Percentiles rank a stretch among this genome's conserved stretches.
Evolutionary conservation across 2,888 invertebrate genomes (phyloP).

Genomic region (Pachydiplax longipennis): DNA sequence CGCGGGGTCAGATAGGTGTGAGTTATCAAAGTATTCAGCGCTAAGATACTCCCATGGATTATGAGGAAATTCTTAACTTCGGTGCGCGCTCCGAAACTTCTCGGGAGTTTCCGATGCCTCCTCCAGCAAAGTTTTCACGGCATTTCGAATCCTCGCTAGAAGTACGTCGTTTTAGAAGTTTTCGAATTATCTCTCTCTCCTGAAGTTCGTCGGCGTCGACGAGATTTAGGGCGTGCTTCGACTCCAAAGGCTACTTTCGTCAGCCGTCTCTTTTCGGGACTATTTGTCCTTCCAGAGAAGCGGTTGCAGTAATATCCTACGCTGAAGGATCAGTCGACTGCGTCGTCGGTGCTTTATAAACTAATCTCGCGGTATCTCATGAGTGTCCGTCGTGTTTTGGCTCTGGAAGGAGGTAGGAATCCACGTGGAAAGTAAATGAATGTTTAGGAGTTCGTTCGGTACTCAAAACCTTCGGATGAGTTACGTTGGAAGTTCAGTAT

Average conservation of each 20-base stretch:
- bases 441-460: too few species aligned
- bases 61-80: conserved; percentile 36
- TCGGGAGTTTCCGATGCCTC: not conserved
- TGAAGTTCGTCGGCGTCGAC: not conserved
- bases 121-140: not conserved
- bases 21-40: conserved; percentile 33
- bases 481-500: too few species aligned
- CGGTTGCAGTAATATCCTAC: not conserved
- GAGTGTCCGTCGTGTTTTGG: not conserved
- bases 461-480: too few species aligned
- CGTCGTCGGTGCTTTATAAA: not conserved
- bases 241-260: not conserved
- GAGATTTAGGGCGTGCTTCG: not conserved
- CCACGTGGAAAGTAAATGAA: not conserved
- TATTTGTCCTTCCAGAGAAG: not conserved
- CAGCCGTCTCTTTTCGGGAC: not conserved
- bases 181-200: conserved; percentile 35
- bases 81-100: not conserved
- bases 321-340: not conserved
- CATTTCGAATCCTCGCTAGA: not conserved
- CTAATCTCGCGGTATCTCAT: not conserved
- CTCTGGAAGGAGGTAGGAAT: not conserved
- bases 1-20: not conserved
- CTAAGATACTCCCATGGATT: not conserved
- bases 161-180: not conserved